Base-by-base conservation (phyloP, 2,888 invertebrate genomes). In the Heterodera filipjevi region DNA sequence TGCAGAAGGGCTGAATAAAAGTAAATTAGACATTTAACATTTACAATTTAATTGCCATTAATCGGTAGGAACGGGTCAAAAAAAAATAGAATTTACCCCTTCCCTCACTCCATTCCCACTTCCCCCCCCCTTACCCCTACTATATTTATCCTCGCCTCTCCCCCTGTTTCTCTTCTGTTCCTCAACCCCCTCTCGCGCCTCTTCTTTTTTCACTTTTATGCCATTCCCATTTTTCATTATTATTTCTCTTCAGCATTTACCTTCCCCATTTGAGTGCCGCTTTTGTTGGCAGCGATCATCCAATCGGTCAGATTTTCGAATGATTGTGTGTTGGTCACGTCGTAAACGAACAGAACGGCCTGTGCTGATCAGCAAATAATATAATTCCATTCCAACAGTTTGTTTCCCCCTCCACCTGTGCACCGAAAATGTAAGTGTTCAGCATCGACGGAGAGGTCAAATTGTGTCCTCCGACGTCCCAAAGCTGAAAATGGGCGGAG, bases 391-490 rank as follows among this genome's bases (percentile, higher is more conserved):
- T 12, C 39, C 12, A 39, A 39, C 49, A 49, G 10, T 49, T 8
- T 71, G 27, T 8, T 22, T 32, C n/a, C 39, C n/a, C 22, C 27
- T n/a, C 19, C 27, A 73, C 73, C 85, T 91, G 89, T 77, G 91
- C 89, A 44, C 90, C 91, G 87, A 89, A 91, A 32, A 92, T 86
- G 86, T 92, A 92, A 85, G 92, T 92, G 84, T 92, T 93, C 68
- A 95, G 91, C 94, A 95, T 95, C 80, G 92, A 91, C 14, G 94
- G 93, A 71, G 92, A 92, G 2, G 78, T 44, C 19, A 94, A 90
- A 59, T 94, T 93, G 82, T 93, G 92, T 32, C 95, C 95, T 70
- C 94, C 94, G 77, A 95, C 92, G 90, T 95, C 95, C 91, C 94
- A 94, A 46, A 95, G 92, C 89, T 94, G 93, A 35, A 88, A 85